A percentile compares a stretch with the other conserved stretches of the same genome.
These are phyloP conservation scores for Leptarthrus brevirostris DNA, from an alignment of 2,888 invertebrate genomes.

Conservation along the genomic window DNA sequence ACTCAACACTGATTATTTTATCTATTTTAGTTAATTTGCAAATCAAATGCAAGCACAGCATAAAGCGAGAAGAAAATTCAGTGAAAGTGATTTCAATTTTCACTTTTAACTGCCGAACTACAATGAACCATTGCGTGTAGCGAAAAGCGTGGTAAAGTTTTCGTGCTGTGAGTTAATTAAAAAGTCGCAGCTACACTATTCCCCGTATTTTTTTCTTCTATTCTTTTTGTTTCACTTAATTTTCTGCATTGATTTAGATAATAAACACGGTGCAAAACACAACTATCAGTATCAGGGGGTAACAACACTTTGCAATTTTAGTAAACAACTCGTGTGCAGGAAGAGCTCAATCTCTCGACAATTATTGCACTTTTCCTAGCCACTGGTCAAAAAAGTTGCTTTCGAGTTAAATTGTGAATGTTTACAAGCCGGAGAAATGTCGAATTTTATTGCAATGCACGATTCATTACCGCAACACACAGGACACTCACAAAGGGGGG, in stretches of 20 bases:
- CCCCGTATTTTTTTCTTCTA: conserved; percentile 18
- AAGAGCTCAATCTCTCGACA: conserved; percentile 5
- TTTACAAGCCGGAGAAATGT: no score
- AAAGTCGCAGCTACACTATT: conserved; percentile 29
- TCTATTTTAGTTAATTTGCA: conserved; percentile 39
- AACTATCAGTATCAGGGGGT: background rate
- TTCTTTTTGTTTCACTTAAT: background rate
- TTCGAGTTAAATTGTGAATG: no score
- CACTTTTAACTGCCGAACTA: conserved; percentile 47
- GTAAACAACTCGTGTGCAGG: conserved; percentile 25
- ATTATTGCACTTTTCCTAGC: conserved; percentile 29
- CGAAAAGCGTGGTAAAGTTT: conserved; percentile 46
- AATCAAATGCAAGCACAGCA: conserved; percentile 14
- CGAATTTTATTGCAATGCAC: background rate
- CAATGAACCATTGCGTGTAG: conserved; percentile 48
- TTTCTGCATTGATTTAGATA: background rate
- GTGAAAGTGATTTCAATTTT: conserved; percentile 49
- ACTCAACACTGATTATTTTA: background rate
- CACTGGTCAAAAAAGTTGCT: background rate
- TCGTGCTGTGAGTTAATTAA: conserved; percentile 44
- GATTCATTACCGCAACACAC: background rate
- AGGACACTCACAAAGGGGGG: background rate
- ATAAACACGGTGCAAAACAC: background rate
- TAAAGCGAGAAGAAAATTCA: conserved; percentile 43
- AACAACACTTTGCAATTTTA: background rate